Evolutionary conservation across 2,113 vertebrate genomes (phyloP).

Genomic region (Ivindomyrus marchei): DNA sequence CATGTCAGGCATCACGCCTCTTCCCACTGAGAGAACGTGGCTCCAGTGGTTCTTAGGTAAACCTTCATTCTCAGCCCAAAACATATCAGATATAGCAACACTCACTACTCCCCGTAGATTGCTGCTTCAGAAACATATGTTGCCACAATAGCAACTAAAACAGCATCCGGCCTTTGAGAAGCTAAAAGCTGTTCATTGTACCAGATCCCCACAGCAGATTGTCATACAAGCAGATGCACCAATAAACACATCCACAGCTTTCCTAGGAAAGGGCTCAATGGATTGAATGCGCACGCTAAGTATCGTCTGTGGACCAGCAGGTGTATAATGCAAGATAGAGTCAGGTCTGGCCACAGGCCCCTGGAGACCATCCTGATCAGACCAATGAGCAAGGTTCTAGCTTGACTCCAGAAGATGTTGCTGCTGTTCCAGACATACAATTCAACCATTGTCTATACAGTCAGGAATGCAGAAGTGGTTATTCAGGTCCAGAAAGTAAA

Average conservation of each 20-base stretch:
- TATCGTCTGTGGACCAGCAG: background rate
- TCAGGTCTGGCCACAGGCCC: background rate
- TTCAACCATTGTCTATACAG: background rate
- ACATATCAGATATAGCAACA: background rate
- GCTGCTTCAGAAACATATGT: background rate
- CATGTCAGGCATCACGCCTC: background rate
- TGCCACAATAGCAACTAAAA: background rate
- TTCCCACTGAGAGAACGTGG: background rate
- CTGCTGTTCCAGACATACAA: background rate
- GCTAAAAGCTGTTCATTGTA: background rate
- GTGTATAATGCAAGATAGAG: background rate
- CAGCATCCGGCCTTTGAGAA: background rate
- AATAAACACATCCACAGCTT: background rate
- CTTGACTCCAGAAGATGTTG: background rate
- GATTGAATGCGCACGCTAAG: background rate
- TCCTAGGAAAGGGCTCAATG: background rate
- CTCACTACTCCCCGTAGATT: background rate
- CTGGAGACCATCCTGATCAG: background rate
- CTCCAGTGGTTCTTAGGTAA: background rate
- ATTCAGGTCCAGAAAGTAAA: background rate
- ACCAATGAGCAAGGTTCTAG: background rate
- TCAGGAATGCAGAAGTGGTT: background rate
- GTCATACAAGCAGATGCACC: background rate
- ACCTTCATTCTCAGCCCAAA: background rate
- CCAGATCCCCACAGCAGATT: background rate